Evolutionary conservation across 2,797 vertebrate species (phyloP).

Genomic region (Characodon lateralis): DNA sequence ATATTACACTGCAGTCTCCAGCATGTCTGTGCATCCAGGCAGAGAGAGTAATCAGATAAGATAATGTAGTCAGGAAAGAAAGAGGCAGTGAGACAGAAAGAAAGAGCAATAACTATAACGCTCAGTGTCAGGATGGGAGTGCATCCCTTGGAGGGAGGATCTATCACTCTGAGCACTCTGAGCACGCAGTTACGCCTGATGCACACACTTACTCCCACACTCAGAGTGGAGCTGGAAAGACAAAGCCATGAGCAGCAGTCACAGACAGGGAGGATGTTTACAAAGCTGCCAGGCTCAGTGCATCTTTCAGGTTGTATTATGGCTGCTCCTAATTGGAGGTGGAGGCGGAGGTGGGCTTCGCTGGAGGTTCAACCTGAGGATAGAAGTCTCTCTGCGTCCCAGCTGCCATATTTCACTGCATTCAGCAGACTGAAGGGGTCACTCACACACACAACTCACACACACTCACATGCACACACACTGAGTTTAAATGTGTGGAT

Average conservation of each 20-base stretch:
- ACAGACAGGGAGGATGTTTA: constrained; percentile 69
- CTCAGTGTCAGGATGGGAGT: constrained; percentile 63
- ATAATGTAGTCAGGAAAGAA: constrained; percentile 74
- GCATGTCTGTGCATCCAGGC: constrained; percentile 73
- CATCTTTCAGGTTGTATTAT: constrained; percentile 74
- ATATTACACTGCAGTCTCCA: constrained; percentile 81
- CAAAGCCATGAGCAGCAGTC: constrained; percentile 28
- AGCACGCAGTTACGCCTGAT: constrained; percentile 46
- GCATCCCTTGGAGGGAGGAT: constrained; percentile 59
- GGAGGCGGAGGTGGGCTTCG: constrained; percentile 68
- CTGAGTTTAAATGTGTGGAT: no score
- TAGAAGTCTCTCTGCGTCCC: constrained; percentile 65
- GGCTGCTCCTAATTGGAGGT: constrained; percentile 75
- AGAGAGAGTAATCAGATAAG: constrained; percentile 80
- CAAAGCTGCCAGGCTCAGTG: constrained; percentile 65
- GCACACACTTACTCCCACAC: constrained; percentile 42
- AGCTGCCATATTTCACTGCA: constrained; percentile 73
- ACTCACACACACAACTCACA: constrained; percentile 17
- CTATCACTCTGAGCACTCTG: constrained; percentile 46
- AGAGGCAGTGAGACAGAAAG: constrained; percentile 25
- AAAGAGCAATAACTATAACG: constrained; percentile 58
- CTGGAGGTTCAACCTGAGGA: constrained; percentile 73
- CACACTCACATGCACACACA: not conserved
- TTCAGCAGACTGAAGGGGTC: constrained; percentile 60
- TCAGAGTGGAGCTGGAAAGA: constrained; percentile 36